These are phyloP conservation scores for Propithecus deckenii DNA, from an alignment of 2,797 vertebrate genomes.

Conservation along the genomic window DNA sequence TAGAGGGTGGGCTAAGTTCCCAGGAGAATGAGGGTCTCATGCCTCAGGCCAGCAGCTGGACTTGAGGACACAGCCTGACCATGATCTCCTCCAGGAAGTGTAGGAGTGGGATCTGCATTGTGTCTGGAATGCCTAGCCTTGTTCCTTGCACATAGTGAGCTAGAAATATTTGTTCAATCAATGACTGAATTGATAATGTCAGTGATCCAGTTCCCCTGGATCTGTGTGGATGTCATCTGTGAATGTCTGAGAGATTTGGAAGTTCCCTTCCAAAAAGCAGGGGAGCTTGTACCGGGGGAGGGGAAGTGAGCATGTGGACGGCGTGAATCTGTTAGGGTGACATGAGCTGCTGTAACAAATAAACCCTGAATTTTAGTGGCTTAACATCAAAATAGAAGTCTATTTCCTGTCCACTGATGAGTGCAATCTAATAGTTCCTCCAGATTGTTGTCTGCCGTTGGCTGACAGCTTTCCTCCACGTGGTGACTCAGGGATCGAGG, in stretches of 20 bases:
- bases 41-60: background rate
- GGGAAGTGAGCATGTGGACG: background rate
- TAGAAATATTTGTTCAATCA: background rate
- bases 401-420: background rate
- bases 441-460: background rate
- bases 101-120: background rate
- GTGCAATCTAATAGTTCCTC: background rate
- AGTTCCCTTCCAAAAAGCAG: too few species aligned
- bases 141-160: background rate
- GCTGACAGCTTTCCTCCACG: background rate
- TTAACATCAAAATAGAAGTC: background rate
- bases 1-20: background rate
- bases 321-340: background rate
- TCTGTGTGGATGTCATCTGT: background rate
- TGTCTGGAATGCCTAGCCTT: background rate
- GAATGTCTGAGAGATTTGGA: background rate
- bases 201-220: background rate
- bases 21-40: background rate
- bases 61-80: background rate
- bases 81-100: background rate
- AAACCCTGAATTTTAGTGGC: background rate
- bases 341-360: background rate
- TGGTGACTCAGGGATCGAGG: background rate
- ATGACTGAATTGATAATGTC: background rate
- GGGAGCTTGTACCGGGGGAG: background rate